phyloP scores from a whole-genome alignment of 1,140 invertebrate genomes.

The Meloidogyne hapla region DNA sequence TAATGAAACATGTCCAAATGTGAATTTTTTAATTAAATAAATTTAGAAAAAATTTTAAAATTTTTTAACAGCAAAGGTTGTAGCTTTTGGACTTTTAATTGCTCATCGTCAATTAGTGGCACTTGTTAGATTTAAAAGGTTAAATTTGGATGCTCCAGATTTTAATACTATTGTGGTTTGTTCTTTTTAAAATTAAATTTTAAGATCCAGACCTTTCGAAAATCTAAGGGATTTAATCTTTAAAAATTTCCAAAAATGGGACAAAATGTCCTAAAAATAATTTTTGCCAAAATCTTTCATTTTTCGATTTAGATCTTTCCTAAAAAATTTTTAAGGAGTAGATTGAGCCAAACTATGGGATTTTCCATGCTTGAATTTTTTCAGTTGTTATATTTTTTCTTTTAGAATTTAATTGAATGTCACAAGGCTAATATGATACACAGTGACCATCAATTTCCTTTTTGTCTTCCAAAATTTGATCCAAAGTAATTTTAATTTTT shows the following conservation, averaged over 20 bases:
- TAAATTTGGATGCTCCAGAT: conserved; percentile 46
- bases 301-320: too few relatives aligned
- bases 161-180: conserved; percentile 47
- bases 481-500: conserved; percentile 38
- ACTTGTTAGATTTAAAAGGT: conserved; percentile 45
- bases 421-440: conserved; percentile 41
- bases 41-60: background rate
- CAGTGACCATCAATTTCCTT: conserved; percentile 41
- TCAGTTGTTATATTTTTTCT: too few relatives aligned
- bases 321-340: too few relatives aligned
- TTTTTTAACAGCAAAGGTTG: conserved; percentile 38
- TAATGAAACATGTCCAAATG: conserved; percentile 46
- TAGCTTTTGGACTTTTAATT: conserved; percentile 48
- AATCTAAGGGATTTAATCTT: too few relatives aligned
- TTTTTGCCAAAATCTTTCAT: background rate
- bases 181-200: background rate
- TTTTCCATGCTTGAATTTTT: too few relatives aligned
- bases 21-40: conserved; percentile 33
- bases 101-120: conserved; percentile 52
- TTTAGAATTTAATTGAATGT: conserved; percentile 51
- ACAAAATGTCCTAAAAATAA: background rate
- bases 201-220: background rate
- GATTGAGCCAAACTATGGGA: too few relatives aligned
- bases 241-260: background rate
- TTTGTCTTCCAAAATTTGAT: conserved; percentile 51